Evolutionary conservation across 2,888 invertebrate genomes (phyloP).

Genomic region (Drosophila mayaguana): DNA sequence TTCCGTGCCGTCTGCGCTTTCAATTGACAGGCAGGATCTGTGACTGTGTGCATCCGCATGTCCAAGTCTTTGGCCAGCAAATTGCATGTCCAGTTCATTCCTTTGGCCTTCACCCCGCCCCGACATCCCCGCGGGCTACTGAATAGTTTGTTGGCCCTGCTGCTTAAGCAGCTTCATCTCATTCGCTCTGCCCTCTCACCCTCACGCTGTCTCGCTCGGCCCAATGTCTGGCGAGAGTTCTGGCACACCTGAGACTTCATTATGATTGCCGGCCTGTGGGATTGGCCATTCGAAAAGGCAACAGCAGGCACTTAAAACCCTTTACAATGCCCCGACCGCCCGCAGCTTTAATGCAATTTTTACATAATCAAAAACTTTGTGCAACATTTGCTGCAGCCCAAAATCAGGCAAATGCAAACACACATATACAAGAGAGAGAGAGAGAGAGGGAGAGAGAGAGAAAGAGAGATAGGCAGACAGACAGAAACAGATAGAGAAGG

Average conservation of each 20-base stretch:
- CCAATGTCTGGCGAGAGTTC: conserved; percentile 28
- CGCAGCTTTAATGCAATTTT: conserved; percentile 66
- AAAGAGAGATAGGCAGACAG: conserved; percentile 6
- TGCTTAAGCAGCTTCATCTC: conserved; percentile 35
- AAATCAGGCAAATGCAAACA: conserved; percentile 51
- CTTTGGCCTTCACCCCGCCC: conserved; percentile 1
- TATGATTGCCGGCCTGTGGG: conserved; percentile 52
- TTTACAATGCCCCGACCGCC: conserved; percentile 22
- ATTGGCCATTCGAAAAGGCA: conserved; percentile 52
- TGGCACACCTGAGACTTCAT: conserved; percentile 57
- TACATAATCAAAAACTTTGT: conserved; percentile 66
- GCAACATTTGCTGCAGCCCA: conserved; percentile 62
- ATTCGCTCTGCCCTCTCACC: neutral
- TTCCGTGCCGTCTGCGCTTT: conserved; percentile 30
- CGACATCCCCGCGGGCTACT: conserved; percentile 6
- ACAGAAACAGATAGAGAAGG: conserved; percentile 7
- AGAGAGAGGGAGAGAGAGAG: neutral
- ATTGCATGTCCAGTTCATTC: conserved; percentile 56
- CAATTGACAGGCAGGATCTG: conserved; percentile 36
- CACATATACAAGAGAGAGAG: conserved; percentile 16
- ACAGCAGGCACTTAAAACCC: conserved; percentile 24
- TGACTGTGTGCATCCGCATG: conserved; percentile 13
- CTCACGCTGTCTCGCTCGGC: neutral
- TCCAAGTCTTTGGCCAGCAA: conserved; percentile 30
- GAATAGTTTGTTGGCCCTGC: conserved; percentile 51